These are phyloP conservation scores for Steromphala cineraria DNA, from an alignment of 2,888 invertebrate genomes.

Conservation along the genomic window DNA sequence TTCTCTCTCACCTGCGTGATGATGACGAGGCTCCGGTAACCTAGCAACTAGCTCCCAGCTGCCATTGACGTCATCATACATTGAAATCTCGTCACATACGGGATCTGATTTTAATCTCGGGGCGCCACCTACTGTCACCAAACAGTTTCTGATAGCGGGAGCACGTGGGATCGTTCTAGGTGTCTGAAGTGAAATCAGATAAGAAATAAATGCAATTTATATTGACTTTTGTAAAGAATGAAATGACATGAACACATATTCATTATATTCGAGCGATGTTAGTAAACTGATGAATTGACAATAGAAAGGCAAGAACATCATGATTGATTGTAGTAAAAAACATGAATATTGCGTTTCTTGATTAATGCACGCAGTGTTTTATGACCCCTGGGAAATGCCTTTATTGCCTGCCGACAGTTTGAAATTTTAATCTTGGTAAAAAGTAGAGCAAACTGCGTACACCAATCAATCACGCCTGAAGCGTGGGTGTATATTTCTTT, in stretches of 20 bases:
- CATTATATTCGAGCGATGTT: no score
- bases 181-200: conserved; percentile 41
- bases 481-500: no score
- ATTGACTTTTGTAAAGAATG: neutral
- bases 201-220: neutral
- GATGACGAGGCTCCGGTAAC: conserved; percentile 57
- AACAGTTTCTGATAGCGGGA: conserved; percentile 25
- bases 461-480: no score
- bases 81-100: conserved; percentile 39
- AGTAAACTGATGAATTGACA: no score
- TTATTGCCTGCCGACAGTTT: no score
- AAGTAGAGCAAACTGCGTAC: no score
- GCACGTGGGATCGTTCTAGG: conserved; percentile 51
- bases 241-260: no score
- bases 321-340: no score
- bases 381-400: no score
- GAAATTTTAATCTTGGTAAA: no score
- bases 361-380: neutral
- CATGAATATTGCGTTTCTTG: neutral
- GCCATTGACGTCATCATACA: conserved; percentile 38
- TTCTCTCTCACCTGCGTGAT: conserved; percentile 55
- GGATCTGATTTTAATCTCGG: conserved; percentile 55
- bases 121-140: conserved; percentile 57
- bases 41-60: conserved; percentile 48
- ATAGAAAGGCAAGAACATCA: no score